Percentiles rank a stretch among this genome's conserved stretches.
phyloP scores from a whole-genome alignment of 2,113 vertebrate genomes.

The Tapirus terrestris region DNA sequence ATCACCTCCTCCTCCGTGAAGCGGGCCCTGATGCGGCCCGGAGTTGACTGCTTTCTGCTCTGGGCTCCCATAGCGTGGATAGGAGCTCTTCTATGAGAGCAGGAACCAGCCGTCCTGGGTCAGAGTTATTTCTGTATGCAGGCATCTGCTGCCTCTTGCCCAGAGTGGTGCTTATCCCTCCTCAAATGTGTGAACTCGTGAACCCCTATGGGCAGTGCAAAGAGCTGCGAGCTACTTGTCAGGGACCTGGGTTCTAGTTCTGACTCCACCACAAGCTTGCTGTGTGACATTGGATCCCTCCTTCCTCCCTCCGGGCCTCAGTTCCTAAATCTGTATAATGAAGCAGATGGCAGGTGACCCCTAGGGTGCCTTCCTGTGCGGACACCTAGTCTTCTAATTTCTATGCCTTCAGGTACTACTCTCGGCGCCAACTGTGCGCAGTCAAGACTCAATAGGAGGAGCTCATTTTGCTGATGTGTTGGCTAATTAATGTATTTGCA shows the following conservation, averaged over 20 bases:
- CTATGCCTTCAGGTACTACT: background rate
- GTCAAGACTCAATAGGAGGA: background rate
- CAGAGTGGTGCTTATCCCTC: background rate
- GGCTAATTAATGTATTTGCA: background rate
- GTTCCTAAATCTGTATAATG: background rate
- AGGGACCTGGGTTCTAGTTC: background rate
- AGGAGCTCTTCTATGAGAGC: accelerated
- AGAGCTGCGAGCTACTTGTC: background rate
- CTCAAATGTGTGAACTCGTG: background rate
- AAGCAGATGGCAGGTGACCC: background rate
- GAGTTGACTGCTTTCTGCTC: background rate
- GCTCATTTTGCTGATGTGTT: background rate
- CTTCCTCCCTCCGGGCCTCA: background rate
- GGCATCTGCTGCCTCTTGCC: background rate
- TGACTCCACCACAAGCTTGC: background rate
- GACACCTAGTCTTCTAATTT: too few relatives aligned
- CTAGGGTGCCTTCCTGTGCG: background rate
- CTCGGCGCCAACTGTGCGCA: background rate
- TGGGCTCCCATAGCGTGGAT: accelerated
- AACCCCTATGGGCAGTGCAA: background rate
- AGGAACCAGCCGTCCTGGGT: accelerated
- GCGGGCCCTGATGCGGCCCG: background rate
- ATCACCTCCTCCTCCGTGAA: background rate
- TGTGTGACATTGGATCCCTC: background rate
- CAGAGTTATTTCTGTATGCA: accelerated